phyloP scores from a whole-genome alignment of 2,113 vertebrate genomes.

The Pimephales promelas region DNA sequence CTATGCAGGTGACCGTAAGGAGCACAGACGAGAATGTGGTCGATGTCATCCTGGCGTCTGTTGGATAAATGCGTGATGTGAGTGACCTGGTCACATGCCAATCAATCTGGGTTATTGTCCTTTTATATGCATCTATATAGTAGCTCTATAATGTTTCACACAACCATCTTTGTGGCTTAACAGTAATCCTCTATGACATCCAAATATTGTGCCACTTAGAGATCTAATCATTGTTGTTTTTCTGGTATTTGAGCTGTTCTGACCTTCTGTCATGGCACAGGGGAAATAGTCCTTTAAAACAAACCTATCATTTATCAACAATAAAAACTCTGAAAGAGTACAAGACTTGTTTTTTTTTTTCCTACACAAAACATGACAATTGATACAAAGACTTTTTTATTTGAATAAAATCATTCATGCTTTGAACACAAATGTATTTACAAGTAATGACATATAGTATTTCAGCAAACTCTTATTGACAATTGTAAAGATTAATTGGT shows the following conservation, averaged over 20 bases:
- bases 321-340: not conserved
- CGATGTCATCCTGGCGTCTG: constrained; percentile 91
- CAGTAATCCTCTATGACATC: not conserved
- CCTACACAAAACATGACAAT: not conserved
- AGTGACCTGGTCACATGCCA: constrained; percentile 17
- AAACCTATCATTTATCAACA: constrained; percentile 5
- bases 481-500: not conserved
- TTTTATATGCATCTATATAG: not conserved
- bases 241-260: not conserved
- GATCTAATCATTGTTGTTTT: not conserved
- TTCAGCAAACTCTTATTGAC: not conserved
- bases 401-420: constrained; percentile 9
- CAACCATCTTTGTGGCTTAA: not conserved
- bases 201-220: not conserved
- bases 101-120: not conserved
- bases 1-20: constrained; percentile 97
- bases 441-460: not conserved
- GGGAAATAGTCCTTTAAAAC: not conserved
- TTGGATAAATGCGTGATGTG: constrained; percentile 77
- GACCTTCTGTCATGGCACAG: not conserved
- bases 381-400: not conserved
- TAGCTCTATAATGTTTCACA: not conserved
- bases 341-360: not conserved
- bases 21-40: constrained; percentile 85
- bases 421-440: constrained; percentile 1